Evolutionary conservation across 2,888 invertebrate species (phyloP).

Genomic region (Chrysina gloriosa): DNA sequence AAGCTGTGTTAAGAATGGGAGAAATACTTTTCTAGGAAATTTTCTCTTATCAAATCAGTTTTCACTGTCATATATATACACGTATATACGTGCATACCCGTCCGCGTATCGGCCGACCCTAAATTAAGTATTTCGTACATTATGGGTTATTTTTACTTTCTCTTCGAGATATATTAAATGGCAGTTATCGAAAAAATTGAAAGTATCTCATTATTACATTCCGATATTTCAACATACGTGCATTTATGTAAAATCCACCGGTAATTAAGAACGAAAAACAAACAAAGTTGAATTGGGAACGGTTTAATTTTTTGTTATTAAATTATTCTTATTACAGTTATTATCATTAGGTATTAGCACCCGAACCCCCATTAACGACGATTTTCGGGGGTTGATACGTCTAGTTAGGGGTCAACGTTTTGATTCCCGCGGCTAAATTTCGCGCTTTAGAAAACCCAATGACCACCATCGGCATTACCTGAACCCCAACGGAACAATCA

Average conservation of each 20-base stretch:
- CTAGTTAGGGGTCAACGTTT: slow-evolving; percentile 6
- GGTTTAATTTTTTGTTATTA: too few relatives aligned
- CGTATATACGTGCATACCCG: too few relatives aligned
- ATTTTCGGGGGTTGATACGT: slow-evolving; percentile 9
- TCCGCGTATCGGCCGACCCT: not conserved
- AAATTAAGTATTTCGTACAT: slow-evolving; percentile 1
- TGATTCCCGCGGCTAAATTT: slow-evolving; percentile 9
- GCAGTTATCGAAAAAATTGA: slow-evolving; percentile 31
- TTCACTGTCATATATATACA: slow-evolving; percentile 28
- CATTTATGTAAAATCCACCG: not conserved
- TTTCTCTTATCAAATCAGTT: slow-evolving; percentile 43
- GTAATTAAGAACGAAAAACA: not conserved
- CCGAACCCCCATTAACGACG: not conserved
- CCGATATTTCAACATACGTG: not conserved
- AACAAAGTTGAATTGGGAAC: not conserved
- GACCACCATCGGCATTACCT: slow-evolving; percentile 22
- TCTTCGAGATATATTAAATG: slow-evolving; percentile 21
- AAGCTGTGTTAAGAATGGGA: slow-evolving; percentile 19
- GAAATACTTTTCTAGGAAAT: slow-evolving; percentile 43
- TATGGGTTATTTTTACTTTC: slow-evolving; percentile 30
- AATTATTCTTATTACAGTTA: too few relatives aligned
- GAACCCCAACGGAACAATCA: not conserved
- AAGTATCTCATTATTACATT: slow-evolving; percentile 9
- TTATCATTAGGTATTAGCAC: too few relatives aligned
- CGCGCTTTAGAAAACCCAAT: not conserved